phyloP scores from a whole-genome alignment of 1,140 invertebrate genomes.

The Calephelis nemesis region DNA sequence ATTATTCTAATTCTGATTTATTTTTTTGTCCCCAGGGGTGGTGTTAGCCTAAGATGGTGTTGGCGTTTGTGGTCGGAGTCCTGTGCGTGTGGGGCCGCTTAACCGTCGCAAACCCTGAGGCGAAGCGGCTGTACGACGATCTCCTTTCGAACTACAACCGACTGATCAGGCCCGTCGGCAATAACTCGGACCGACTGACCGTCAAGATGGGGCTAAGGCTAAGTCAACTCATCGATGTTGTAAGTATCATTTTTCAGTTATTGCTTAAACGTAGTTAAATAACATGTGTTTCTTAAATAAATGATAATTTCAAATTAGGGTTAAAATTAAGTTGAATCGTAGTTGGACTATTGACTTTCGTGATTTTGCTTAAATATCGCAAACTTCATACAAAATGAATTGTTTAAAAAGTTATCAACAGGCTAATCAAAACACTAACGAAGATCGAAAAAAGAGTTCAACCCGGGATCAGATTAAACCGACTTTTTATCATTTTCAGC shows the following conservation, averaged over 20 bases:
- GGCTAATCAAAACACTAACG: too few species aligned
- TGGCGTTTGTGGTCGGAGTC: slow-evolving; percentile 85
- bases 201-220: slow-evolving; percentile 97
- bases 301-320: too few species aligned
- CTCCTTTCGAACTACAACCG: slow-evolving; percentile 98
- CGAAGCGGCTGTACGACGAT: slow-evolving; percentile 96
- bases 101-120: slow-evolving; percentile 91
- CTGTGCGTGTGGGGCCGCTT: slow-evolving; percentile 84
- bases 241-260: slow-evolving; percentile 82
- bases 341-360: too few species aligned
- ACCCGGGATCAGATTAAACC: too few species aligned
- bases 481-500: too few species aligned
- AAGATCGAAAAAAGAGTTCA: too few species aligned
- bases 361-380: too few species aligned
- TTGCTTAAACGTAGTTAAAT: background rate
- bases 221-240: slow-evolving; percentile 98
- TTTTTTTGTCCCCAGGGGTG: slow-evolving; percentile 81
- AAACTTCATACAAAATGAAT: too few species aligned
- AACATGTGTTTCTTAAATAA: too few species aligned
- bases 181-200: slow-evolving; percentile 96
- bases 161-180: slow-evolving; percentile 96
- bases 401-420: too few species aligned
- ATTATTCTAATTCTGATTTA: background rate
- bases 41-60: slow-evolving; percentile 90
- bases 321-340: too few species aligned